A percentile compares a stretch with the other conserved stretches of the same genome.
Conservation (phyloP, 2,113 vertebrate genomes). For the Ranitomeya variabilis region DNA sequence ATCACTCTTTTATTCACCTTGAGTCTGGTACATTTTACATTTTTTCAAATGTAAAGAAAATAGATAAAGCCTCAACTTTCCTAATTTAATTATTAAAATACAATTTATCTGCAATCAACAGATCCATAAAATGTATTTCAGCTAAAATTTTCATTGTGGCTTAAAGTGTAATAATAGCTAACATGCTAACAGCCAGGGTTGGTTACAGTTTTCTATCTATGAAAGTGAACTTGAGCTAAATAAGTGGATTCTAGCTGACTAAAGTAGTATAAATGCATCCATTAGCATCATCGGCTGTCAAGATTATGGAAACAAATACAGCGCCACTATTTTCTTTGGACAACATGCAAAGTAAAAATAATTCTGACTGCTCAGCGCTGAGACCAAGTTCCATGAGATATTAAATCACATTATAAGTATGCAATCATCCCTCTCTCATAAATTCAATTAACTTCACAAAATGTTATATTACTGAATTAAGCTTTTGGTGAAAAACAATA, state of each 20-base stretch:
- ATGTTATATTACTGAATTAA: conserved; percentile 29
- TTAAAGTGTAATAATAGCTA: background rate
- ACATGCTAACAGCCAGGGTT: background rate
- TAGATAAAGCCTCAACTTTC: background rate
- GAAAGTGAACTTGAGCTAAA: background rate
- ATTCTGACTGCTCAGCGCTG: conserved; percentile 42
- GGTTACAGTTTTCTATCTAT: conserved; percentile 27
- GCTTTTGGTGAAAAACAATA: conserved; percentile 9
- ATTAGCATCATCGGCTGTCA: conserved; percentile 31
- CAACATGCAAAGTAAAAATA: conserved; percentile 22
- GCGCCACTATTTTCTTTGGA: conserved; percentile 40
- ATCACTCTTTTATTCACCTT: background rate
- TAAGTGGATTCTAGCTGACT: conserved; percentile 28
- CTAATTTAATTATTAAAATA: conserved; percentile 17
- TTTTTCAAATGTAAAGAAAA: background rate
- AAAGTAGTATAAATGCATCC: conserved; percentile 32
- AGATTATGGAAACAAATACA: conserved; percentile 47
- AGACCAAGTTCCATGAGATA: conserved; percentile 31
- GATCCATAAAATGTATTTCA: background rate
- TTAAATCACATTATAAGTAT: conserved; percentile 29
- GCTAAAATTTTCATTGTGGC: background rate
- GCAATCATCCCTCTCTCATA: conserved; percentile 20
- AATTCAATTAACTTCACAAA: conserved; percentile 18
- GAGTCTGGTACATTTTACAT: background rate
- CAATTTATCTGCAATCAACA: conserved; percentile 13